Percentiles rank a stretch among this genome's conserved stretches.
Evolutionary conservation across 2,888 invertebrate species (phyloP).

Genomic region (Dione vanillae): DNA sequence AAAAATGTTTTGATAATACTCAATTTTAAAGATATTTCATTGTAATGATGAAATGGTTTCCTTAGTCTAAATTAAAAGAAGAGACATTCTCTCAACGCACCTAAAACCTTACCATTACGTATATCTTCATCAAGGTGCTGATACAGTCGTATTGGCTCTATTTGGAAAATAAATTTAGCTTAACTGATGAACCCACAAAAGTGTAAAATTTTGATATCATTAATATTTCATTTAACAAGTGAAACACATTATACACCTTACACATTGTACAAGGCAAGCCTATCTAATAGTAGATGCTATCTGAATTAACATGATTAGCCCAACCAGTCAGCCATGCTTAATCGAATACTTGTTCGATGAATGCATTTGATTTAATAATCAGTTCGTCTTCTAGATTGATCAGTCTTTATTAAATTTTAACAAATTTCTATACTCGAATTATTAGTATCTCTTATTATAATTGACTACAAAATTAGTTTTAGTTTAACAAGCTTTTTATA

Average conservation of each 20-base stretch:
- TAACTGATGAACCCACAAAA: too few species aligned
- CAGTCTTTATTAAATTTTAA: constrained; percentile 17
- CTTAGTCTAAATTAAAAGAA: too few species aligned
- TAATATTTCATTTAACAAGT: background rate
- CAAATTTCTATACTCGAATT: background rate
- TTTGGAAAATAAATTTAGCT: too few species aligned
- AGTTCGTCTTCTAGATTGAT: constrained; percentile 33
- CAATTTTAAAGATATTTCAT: too few species aligned
- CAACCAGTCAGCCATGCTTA: constrained; percentile 44
- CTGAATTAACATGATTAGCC: constrained; percentile 46
- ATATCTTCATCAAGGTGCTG: too few species aligned
- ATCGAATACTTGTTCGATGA: constrained; percentile 51
- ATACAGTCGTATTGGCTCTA: too few species aligned
- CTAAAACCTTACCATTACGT: too few species aligned
- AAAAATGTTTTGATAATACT: too few species aligned
- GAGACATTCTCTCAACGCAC: too few species aligned
- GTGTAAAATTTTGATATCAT: background rate
- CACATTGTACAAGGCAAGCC: constrained; percentile 13
- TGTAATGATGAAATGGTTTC: too few species aligned
- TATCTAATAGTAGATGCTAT: constrained; percentile 31
- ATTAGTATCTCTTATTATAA: background rate
- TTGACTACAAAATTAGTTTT: background rate
- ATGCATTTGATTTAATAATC: constrained; percentile 48
- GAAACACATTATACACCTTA: background rate
- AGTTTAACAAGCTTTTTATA: too few species aligned